Conservation (phyloP, 2,797 vertebrate genomes). For the Crenichthys baileyi region DNA sequence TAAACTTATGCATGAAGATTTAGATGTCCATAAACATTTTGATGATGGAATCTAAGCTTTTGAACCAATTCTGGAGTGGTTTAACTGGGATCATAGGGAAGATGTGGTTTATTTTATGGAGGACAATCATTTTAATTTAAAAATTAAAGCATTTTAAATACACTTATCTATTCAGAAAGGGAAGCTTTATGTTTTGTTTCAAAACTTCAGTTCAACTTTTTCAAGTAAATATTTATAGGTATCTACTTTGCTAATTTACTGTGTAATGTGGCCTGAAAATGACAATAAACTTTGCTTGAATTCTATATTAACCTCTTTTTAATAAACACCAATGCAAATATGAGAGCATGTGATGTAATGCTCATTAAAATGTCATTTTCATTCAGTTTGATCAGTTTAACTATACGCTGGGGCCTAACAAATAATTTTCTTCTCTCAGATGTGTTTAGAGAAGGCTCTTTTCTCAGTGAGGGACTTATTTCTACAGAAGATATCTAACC, state of each 20-base stretch:
- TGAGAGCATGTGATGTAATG: background rate
- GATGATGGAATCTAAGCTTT: too few relatives aligned
- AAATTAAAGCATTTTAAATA: background rate
- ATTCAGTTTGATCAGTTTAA: background rate
- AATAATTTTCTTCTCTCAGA: background rate
- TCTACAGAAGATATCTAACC: background rate
- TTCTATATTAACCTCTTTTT: background rate
- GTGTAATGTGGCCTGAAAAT: background rate
- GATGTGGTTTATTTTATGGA: too few relatives aligned
- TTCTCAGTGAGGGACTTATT: background rate
- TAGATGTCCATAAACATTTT: too few relatives aligned
- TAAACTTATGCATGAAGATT: too few relatives aligned
- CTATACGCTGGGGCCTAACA: background rate
- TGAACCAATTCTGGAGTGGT: too few relatives aligned
- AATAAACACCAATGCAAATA: background rate
- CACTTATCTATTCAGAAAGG: background rate
- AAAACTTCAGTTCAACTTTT: too few relatives aligned
- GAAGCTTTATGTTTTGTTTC: background rate
- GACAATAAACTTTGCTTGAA: background rate
- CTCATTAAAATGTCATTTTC: background rate
- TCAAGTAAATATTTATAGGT: background rate
- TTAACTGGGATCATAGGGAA: too few relatives aligned
- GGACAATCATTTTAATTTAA: too few relatives aligned
- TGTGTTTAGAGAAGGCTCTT: background rate
- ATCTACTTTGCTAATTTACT: background rate